Percentiles rank a stretch among this genome's conserved stretches.
phyloP scores from a whole-genome alignment of 2,888 invertebrate species.

The Vesta saturnalis region DNA sequence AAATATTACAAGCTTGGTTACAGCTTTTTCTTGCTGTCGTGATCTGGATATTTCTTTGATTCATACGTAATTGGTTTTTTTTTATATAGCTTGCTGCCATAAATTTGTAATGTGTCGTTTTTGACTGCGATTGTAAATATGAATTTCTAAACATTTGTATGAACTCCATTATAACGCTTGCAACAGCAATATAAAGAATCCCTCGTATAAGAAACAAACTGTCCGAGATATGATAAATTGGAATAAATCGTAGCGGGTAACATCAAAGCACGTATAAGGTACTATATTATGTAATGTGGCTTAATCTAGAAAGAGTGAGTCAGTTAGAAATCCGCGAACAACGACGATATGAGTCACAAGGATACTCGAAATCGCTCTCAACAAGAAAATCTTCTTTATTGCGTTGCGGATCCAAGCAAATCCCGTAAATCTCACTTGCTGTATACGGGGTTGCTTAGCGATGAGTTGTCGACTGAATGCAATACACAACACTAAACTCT shows the following conservation, averaged over 20 bases:
- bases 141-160: too few relatives aligned
- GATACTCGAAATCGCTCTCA: slow-evolving; percentile 60
- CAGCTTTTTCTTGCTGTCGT: too few relatives aligned
- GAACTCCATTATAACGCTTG: too few relatives aligned
- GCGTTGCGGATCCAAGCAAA: slow-evolving; percentile 50
- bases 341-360: slow-evolving; percentile 59
- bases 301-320: slow-evolving; percentile 34
- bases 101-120: too few relatives aligned
- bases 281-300: slow-evolving; percentile 29
- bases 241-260: slow-evolving; percentile 16
- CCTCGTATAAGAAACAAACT: not conserved
- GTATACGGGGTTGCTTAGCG: slow-evolving; percentile 46
- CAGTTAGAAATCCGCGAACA: slow-evolving; percentile 59
- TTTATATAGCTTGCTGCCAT: too few relatives aligned
- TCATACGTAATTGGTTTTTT: too few relatives aligned
- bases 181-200: not conserved
- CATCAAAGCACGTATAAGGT: slow-evolving; percentile 36
- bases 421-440: slow-evolving; percentile 41
- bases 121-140: too few relatives aligned
- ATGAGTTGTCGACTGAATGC: slow-evolving; percentile 41
- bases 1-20: too few relatives aligned
- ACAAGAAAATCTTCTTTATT: slow-evolving; percentile 64
- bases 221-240: slow-evolving; percentile 24
- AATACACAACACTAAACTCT: slow-evolving; percentile 38
- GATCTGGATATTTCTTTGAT: too few relatives aligned